Base-by-base conservation (phyloP, 2,113 vertebrate species). In the Lathamus discolor region DNA sequence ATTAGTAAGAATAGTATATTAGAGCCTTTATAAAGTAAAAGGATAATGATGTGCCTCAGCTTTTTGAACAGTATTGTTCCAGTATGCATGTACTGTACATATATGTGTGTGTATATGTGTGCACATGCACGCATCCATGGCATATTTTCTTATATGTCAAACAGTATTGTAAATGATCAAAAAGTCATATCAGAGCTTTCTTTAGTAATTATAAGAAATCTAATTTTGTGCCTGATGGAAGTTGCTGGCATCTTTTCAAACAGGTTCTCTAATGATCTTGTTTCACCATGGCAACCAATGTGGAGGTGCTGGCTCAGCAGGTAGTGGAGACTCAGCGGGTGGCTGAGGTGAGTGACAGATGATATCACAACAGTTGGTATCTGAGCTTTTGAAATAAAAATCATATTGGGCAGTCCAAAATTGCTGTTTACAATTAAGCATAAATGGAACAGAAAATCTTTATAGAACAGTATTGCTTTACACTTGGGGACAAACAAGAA, bases 281-380 rank as follows among this genome's bases (percentile, higher is more conserved):
- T 96, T 98, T 98, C 98, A 97, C 98, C 98, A 99, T 99, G 99
- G 98, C 98, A 96, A 97, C 98, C 98, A 98, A 83, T 97, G 96
- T 98, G 98, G 98, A 99, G 98, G 98, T 98, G 98, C 98, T 98
- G 96, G 96, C 98, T 98, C 99, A 99, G 98, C 98, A 99, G 98
- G 98, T 98, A 98, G 97, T 98, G 97, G 98, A 98, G 96, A 96
- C 98, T 98, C 98, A 98, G 96, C 98, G 98, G 96, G 98, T 98
- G 97, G 98, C 98, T 98, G 98, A 99, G 98, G 98, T 99, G 98
- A 99, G 98, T 98, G 93, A 97, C 95, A 95, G 97, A 93, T 94
- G 93, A 96, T 92, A 95, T 91, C 94, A 74, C 77, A 90, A 74
- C 75, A 92, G 90, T 92, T 96, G 85, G 90, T 85, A 72, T 88